A percentile compares a stretch with the other conserved stretches of the same genome.
Conservation (phyloP, 2,888 invertebrate genomes). For the Chymomyza amoena region DNA sequence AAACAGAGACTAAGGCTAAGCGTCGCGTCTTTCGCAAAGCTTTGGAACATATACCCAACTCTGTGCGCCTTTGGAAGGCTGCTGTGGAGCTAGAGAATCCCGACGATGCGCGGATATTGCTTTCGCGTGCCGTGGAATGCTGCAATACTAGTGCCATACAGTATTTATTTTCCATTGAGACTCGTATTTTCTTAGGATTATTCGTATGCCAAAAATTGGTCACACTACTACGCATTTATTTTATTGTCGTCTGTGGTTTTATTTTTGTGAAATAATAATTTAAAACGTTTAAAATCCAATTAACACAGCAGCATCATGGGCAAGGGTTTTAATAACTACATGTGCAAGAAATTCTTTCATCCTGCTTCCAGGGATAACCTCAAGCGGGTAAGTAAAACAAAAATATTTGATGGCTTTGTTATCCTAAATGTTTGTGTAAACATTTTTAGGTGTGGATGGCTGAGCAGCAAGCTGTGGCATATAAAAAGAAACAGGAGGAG, state of each 20-base stretch:
- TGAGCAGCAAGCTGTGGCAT: slow-evolving; percentile 97
- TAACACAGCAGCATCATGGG: slow-evolving; percentile 88
- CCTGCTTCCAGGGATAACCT: slow-evolving; percentile 98
- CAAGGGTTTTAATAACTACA: slow-evolving; percentile 99
- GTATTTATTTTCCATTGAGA: no score
- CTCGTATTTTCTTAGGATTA: not conserved
- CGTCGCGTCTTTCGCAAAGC: slow-evolving; percentile 96
- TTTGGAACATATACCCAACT: slow-evolving; percentile 98
- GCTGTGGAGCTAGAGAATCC: slow-evolving; percentile 99
- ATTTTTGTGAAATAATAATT: not conserved
- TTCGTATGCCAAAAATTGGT: not conserved
- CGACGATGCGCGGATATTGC: slow-evolving; percentile 96
- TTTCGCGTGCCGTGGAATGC: slow-evolving; percentile 98
- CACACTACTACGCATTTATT: not conserved
- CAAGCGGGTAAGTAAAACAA: slow-evolving; percentile 88
- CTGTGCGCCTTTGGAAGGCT: slow-evolving; percentile 98
- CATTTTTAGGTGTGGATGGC: slow-evolving; percentile 97
- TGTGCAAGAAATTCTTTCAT: slow-evolving; percentile 99
- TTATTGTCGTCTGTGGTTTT: not conserved
- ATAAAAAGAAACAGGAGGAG: slow-evolving; percentile 99
- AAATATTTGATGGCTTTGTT: not conserved
- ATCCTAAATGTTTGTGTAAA: slow-evolving; percentile 1
- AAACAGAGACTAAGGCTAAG: slow-evolving; percentile 95
- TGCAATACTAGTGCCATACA: slow-evolving; percentile 91
- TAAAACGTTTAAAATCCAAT: not conserved